A percentile compares a stretch with the other conserved stretches of the same genome.
Evolutionary conservation across 2,113 vertebrate genomes (phyloP).

Genomic region (Bothrops jararaca): DNA sequence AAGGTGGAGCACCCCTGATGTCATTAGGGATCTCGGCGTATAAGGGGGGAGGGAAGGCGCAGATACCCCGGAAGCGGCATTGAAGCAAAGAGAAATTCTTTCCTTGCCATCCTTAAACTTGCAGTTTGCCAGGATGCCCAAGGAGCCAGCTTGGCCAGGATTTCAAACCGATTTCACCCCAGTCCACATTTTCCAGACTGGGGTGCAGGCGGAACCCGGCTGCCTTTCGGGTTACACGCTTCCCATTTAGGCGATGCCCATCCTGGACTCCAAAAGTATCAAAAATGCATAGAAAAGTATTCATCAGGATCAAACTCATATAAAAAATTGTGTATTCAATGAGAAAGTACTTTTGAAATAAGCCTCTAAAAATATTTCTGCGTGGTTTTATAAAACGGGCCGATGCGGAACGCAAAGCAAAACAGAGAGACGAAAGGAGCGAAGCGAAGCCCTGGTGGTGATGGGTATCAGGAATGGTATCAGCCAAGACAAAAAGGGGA

Average conservation of each 20-base stretch:
- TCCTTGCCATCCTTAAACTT: neutral
- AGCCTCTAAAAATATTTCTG: neutral
- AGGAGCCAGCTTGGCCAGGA: neutral
- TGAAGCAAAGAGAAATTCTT: neutral
- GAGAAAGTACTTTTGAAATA: neutral
- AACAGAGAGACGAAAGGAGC: neutral
- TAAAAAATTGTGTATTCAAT: neutral
- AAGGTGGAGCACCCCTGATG: too few species aligned
- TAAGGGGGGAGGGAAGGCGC: neutral
- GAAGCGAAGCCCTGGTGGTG: too few species aligned
- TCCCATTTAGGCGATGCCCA: neutral
- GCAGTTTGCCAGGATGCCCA: neutral
- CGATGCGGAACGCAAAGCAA: neutral
- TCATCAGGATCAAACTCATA: neutral
- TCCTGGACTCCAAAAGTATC: neutral
- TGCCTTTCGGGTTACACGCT: neutral
- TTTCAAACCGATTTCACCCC: neutral
- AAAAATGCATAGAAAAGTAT: neutral
- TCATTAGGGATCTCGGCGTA: neutral
- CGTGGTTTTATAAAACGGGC: neutral
- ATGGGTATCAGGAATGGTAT: neutral
- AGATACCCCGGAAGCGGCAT: neutral
- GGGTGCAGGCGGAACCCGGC: neutral
- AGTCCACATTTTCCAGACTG: neutral
- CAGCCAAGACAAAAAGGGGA: neutral